A percentile compares a stretch with the other conserved stretches of the same genome.
Evolutionary conservation across 1,140 invertebrate genomes (phyloP).

Genomic region (Nymphalis io): DNA sequence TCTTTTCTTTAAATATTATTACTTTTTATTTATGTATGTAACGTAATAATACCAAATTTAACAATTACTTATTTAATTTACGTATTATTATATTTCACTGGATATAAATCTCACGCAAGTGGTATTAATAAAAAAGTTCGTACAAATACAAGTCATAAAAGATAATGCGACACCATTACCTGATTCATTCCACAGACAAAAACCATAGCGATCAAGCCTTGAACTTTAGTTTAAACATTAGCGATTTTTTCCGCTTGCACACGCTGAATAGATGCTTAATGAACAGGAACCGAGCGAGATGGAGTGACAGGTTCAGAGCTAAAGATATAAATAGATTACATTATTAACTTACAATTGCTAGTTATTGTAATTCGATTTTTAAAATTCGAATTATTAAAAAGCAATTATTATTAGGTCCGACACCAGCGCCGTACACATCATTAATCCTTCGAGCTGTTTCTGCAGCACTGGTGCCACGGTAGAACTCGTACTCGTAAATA

Average conservation of each 20-base stretch:
- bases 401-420: no score
- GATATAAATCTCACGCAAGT: background rate
- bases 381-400: no score
- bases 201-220: conserved; percentile 29
- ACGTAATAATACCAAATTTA: no score
- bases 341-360: background rate
- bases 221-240: conserved; percentile 38
- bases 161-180: conserved; percentile 32
- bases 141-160: conserved; percentile 25
- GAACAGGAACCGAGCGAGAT: conserved; percentile 18
- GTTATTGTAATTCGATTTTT: no score
- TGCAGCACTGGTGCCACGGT: no score
- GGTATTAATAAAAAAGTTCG: conserved; percentile 4
- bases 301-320: conserved; percentile 1
- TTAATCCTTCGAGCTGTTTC: no score
- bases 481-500: no score
- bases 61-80: no score
- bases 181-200: conserved; percentile 30
- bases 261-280: conserved; percentile 24
- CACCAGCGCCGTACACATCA: no score
- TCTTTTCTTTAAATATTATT: no score
- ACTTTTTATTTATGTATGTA: no score
- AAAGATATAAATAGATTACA: background rate
- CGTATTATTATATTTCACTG: background rate
- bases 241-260: conserved; percentile 33